Evolutionary conservation across 1,140 invertebrate genomes (phyloP).

Genomic region (Leptopilina boulardi): DNA sequence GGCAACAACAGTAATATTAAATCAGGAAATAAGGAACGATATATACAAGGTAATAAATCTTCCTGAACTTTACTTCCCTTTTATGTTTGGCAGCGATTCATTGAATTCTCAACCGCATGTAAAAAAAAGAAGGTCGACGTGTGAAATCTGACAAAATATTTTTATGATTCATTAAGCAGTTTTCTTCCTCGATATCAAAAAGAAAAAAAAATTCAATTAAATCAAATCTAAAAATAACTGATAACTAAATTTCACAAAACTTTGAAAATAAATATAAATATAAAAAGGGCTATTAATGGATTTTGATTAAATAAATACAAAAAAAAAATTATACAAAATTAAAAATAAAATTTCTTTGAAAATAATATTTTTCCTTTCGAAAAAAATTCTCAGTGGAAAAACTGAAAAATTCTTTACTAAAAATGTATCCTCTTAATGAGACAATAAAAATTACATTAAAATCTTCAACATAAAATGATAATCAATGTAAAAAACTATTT

Average conservation of each 20-base stretch:
- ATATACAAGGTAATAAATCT: conserved; percentile 7
- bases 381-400: no score
- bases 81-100: neutral
- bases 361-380: no score
- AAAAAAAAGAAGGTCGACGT: conserved; percentile 21
- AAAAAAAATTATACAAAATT: no score
- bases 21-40: conserved; percentile 1
- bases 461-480: no score
- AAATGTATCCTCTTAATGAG: no score
- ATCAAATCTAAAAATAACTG: neutral
- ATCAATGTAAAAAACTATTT: no score
- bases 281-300: no score
- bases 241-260: neutral
- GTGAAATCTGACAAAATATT: conserved; percentile 5
- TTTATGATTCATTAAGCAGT: neutral
- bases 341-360: no score
- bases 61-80: neutral
- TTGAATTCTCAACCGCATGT: neutral
- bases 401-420: no score
- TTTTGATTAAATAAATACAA: no score
- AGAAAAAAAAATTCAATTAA: no score
- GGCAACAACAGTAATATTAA: conserved; percentile 8
- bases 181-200: neutral
- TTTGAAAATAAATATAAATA: neutral
- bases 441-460: no score